phyloP scores from a whole-genome alignment of 2,797 vertebrate species.

The Rhincodon typus region DNA sequence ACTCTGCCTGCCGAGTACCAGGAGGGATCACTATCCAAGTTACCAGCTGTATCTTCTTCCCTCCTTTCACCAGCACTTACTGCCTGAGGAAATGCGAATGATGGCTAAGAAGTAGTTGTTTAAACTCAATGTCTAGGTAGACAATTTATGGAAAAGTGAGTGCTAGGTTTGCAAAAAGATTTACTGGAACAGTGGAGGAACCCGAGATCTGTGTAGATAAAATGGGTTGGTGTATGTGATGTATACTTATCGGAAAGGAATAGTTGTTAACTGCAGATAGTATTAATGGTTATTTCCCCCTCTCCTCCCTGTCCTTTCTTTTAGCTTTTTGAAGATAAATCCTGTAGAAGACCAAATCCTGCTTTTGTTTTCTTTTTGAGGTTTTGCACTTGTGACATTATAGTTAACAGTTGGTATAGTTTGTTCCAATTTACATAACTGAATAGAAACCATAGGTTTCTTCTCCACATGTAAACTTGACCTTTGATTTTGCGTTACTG shows the following conservation, averaged over 20 bases:
- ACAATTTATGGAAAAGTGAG: background rate
- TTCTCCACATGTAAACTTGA: background rate
- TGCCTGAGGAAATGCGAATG: background rate
- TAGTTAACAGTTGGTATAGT: background rate
- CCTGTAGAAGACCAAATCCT: background rate
- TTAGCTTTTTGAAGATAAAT: background rate
- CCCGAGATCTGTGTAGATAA: background rate
- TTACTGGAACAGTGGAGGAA: background rate
- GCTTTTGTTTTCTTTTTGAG: too few species aligned
- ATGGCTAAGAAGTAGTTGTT: background rate
- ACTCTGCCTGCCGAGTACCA: background rate
- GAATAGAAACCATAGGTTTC: background rate
- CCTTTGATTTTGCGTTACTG: background rate
- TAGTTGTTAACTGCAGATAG: background rate
- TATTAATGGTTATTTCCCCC: background rate
- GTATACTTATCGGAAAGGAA: background rate
- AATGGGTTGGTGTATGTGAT: too few species aligned
- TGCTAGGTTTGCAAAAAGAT: background rate
- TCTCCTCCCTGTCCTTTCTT: background rate
- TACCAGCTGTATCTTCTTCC: background rate
- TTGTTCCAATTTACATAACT: background rate
- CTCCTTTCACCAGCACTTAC: background rate
- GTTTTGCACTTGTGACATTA: background rate
- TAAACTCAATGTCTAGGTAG: background rate
- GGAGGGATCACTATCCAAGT: background rate